Percentiles rank a stretch among this genome's conserved stretches.
Evolutionary conservation across 2,888 invertebrate genomes (phyloP).

Genomic region (Cyclophora albipunctata): DNA sequence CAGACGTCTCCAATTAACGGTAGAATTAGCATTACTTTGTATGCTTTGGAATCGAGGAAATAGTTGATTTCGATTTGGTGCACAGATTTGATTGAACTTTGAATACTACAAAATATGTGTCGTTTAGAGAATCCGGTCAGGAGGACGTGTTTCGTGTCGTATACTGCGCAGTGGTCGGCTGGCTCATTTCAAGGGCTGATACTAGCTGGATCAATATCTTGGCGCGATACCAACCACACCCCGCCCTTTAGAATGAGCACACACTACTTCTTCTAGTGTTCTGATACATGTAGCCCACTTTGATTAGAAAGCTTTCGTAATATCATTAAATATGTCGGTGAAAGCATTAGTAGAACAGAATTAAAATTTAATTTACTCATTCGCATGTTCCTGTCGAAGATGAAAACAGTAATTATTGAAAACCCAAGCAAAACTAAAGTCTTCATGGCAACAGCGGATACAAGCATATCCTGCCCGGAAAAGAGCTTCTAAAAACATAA

Average conservation of each 20-base stretch:
- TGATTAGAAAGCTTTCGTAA: background rate
- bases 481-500: no score
- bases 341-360: no score
- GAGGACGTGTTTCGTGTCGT: constrained; percentile 38
- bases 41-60: no score
- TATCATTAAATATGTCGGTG: no score
- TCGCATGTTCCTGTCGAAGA: no score
- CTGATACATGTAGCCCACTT: constrained; percentile 11
- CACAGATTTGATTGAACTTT: no score
- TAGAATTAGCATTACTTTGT: constrained; percentile 5
- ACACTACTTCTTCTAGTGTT: constrained; percentile 18
- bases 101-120: no score
- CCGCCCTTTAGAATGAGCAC: constrained; percentile 18
- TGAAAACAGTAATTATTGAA: background rate
- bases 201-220: constrained; percentile 25
- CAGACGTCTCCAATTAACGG: constrained; percentile 2
- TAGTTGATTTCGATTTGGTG: constrained; percentile 30
- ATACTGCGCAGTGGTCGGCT: background rate
- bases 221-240: constrained; percentile 31
- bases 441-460: no score
- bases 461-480: no score
- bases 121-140: constrained; percentile 18
- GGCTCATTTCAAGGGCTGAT: constrained; percentile 1
- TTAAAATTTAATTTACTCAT: no score
- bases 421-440: no score